Conservation (phyloP, 2,888 invertebrate genomes). For the Drosophila sordidula region DNA sequence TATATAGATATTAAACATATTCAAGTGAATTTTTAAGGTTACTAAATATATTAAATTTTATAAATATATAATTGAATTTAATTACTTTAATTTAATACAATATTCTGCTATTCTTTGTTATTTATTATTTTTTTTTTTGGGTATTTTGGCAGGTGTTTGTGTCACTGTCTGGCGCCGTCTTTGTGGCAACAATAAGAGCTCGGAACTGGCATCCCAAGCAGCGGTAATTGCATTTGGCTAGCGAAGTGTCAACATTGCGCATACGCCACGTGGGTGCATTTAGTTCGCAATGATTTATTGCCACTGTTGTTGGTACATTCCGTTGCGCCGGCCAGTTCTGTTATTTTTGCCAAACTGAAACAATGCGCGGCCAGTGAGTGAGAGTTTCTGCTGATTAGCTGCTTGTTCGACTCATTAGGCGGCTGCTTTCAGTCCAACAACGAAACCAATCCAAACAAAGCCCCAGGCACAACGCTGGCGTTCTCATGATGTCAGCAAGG, state of each 20-base stretch:
- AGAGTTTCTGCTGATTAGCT: conserved; percentile 36
- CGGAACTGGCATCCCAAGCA: conserved; percentile 14
- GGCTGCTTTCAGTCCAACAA: not conserved
- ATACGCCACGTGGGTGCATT: conserved; percentile 68
- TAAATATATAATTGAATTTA: too few species aligned
- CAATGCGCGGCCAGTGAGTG: conserved; percentile 4
- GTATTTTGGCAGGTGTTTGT: not conserved
- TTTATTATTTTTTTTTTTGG: too few species aligned
- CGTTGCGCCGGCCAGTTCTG: not conserved
- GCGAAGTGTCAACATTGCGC: conserved; percentile 57
- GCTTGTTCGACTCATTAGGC: conserved; percentile 40
- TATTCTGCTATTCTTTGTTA: too few species aligned
- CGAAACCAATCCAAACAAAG: not conserved
- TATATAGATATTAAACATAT: too few species aligned
- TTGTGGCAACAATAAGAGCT: conserved; percentile 43
- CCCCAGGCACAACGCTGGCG: conserved; percentile 1
- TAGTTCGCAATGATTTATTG: conserved; percentile 50
- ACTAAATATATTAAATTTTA: too few species aligned
- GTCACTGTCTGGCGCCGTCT: conserved; percentile 60
- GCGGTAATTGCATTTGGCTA: conserved; percentile 60
- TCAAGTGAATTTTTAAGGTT: too few species aligned
- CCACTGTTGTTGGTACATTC: conserved; percentile 4
- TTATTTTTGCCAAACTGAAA: conserved; percentile 20
- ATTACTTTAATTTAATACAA: too few species aligned
- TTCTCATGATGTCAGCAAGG: conserved; percentile 20